Conservation (phyloP, 2,888 invertebrate species). For the Aleiodes testaceus region DNA sequence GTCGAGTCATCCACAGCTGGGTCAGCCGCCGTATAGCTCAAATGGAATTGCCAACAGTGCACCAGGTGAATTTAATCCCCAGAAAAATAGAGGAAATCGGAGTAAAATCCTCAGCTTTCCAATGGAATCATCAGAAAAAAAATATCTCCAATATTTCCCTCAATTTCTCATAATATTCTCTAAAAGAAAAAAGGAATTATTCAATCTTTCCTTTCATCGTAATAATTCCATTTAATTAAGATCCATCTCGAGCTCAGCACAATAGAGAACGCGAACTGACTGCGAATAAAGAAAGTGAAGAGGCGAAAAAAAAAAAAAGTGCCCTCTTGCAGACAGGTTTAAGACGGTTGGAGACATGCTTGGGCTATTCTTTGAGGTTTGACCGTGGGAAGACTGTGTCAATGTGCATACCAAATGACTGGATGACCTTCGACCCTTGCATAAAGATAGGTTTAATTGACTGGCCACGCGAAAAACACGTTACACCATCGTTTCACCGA, state of each 20-base stretch:
- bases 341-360: conserved; percentile 51
- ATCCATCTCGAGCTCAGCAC: no score
- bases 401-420: conserved; percentile 71
- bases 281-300: conserved; percentile 28
- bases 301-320: conserved; percentile 27
- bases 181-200: no score
- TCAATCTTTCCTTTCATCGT: no score
- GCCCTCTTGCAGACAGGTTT: conserved; percentile 63
- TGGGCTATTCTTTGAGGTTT: conserved; percentile 1
- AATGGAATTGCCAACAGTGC: conserved; percentile 72
- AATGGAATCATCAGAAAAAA: no score
- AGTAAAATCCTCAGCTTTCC: no score
- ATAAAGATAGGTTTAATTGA: conserved; percentile 71
- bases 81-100: no score
- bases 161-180: no score
- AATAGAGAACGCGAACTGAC: no score
- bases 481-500: conserved; percentile 38
- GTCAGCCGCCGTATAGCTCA: conserved; percentile 78
- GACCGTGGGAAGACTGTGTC: conserved; percentile 54
- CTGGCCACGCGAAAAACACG: conserved; percentile 67
- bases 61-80: conserved; percentile 75
- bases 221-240: no score
- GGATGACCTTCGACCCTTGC: conserved; percentile 70
- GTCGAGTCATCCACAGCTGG: conserved; percentile 74
- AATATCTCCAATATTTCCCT: no score